Percentiles rank a stretch among this genome's conserved stretches.
These are phyloP conservation scores for Sceloporus undulatus DNA, from an alignment of 2,113 vertebrate species.

Conservation along the genomic window DNA sequence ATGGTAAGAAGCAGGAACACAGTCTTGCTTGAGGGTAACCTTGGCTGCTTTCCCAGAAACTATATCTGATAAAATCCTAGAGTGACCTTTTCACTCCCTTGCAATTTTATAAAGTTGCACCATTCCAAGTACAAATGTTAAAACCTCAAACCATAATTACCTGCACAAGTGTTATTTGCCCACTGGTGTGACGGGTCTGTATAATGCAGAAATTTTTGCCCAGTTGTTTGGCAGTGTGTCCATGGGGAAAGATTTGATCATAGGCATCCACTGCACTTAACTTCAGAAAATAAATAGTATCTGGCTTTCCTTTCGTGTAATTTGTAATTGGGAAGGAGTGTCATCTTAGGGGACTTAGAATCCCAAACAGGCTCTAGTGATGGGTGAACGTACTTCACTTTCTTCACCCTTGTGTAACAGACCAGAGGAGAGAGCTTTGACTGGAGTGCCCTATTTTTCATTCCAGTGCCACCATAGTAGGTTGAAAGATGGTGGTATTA, in stretches of 20 bases:
- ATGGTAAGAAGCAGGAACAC: slow-evolving; percentile 16
- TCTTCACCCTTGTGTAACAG: neutral
- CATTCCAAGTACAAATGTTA: slow-evolving; percentile 11
- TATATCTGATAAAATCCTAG: slow-evolving; percentile 13
- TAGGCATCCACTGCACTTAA: neutral
- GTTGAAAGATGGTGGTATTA: neutral
- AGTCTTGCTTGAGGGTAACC: neutral
- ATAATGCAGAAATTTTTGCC: neutral
- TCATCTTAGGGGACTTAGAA: neutral
- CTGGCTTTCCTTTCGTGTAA: neutral
- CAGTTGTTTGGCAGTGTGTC: neutral
- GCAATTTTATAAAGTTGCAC: neutral
- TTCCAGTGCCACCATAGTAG: neutral
- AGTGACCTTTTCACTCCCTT: slow-evolving; percentile 13
- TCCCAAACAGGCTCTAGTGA: neutral
- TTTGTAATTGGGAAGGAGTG: neutral
- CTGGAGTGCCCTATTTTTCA: neutral
- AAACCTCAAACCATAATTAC: slow-evolving; percentile 13
- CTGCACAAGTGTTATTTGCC: neutral
- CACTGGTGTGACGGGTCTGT: neutral
- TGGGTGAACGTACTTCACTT: neutral
- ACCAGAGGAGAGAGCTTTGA: neutral
- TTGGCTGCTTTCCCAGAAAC: slow-evolving; percentile 24
- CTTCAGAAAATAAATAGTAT: neutral
- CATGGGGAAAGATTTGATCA: neutral